These are phyloP conservation scores for rabbit (Oryctolagus cuniculus) DNA, from an alignment of 2,113 vertebrate genomes.

Conservation along the genomic window mOryCun1.1 NC_091436.1:91020001-91020500, in stretches of 20 bases:
- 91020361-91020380: not conserved
- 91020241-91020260: conserved; percentile 5
- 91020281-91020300: not conserved
- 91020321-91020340: not conserved
- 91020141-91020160: not conserved
- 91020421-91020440: not conserved
- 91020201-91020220: not conserved
- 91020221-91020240: not conserved
- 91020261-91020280: not conserved
- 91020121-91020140: not conserved
- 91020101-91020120: not conserved
- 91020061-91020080: not conserved
- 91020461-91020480: not conserved
- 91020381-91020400: not conserved
- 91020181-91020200: not conserved
- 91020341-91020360: not conserved
- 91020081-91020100: conserved; percentile 22
- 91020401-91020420: not conserved
- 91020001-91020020: not conserved
- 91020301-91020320: not conserved
- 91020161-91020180: not conserved
- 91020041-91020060: not conserved
- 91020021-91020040: not conserved
- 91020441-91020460: no score
- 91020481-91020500: not conserved